Evolutionary conservation across 1,140 invertebrate species (phyloP).

Genomic region (Helicoverpa armigera): DNA sequence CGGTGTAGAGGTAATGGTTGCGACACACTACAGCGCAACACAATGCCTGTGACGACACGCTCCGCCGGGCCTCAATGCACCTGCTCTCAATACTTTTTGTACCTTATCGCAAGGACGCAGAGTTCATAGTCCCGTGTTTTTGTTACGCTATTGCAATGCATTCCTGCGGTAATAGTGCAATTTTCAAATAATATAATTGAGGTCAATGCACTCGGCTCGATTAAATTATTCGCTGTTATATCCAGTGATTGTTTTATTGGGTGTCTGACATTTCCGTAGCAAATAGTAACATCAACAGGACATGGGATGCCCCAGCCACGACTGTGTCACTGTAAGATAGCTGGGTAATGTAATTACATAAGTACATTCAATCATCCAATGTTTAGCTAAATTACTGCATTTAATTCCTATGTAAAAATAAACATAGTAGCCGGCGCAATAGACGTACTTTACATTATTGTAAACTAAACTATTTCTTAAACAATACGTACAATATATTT

Average conservation of each 20-base stretch:
- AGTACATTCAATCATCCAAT: no score
- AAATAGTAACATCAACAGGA: not conserved
- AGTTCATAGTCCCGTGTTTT: constrained; percentile 47
- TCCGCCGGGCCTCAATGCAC: constrained; percentile 30
- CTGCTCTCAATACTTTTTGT: constrained; percentile 22
- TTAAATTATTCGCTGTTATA: not conserved
- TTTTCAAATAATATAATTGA: constrained; percentile 44
- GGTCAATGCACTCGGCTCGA: constrained; percentile 17
- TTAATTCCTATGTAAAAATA: no score
- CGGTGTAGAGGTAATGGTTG: constrained; percentile 27
- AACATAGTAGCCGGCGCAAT: no score
- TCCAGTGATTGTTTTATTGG: not conserved
- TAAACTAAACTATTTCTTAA: no score
- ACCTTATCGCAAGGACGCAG: constrained; percentile 43
- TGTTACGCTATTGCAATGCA: constrained; percentile 4
- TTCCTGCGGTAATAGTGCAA: constrained; percentile 30
- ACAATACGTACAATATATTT: no score
- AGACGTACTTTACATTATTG: no score
- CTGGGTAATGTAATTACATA: no score
- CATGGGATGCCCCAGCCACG: no score
- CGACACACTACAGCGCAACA: constrained; percentile 38
- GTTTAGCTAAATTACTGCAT: no score
- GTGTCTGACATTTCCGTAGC: not conserved
- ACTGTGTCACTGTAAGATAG: no score
- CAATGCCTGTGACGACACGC: constrained; percentile 46